Evolutionary conservation across 2,797 vertebrate species (phyloP), one percentile per base, ranked within the genome.

Genomic region (Melanotaenia nigrans): DNA sequence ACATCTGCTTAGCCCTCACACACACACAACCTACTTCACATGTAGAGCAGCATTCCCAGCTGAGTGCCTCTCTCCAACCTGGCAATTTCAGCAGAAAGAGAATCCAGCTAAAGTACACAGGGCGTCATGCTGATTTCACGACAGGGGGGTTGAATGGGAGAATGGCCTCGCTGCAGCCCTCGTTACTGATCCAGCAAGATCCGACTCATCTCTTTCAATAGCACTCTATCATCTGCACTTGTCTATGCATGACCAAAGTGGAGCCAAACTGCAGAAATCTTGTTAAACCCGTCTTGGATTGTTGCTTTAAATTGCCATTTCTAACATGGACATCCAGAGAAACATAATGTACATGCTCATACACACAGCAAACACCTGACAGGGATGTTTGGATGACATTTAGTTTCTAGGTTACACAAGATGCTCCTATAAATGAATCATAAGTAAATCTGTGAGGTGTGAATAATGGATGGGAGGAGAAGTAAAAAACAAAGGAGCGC

Each of bases 361-460:
- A 57, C 56, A 36, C 74, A 64, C 56, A 65, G 51, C 64, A 25
- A 38, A 32, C 61, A 42, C 77, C 77, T 87, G 83, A 91, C 86
- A 87, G 77, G 73, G 78, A 85, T 87, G 90, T 94, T 90, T 88
- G 84, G 90, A 84, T 92, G 93, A 92, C 91, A 93, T 93, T 94
- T 91, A 84, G 84, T 92, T 92, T 91, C 90, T 91, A 84, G 90
- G 90, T 92, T 93, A 90, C 91, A 90, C 92, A 94, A 93, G 92
- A 92, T 91, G 89, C 92, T 90, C 40, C 83, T 75, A 93, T 95
- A 91, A 94, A 94, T 93, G 91, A 95, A 92, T 94, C 86, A 94
- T 93, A 90, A 92, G 92, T 81, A 88, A 93, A 93, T 93, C 93
- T 93, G 92, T 92, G 92, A 93, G 91, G 86, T 90, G 90, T 93